Evolutionary conservation across 2,797 vertebrate genomes (phyloP).

Genomic region (Urosaurus nigricauda): DNA sequence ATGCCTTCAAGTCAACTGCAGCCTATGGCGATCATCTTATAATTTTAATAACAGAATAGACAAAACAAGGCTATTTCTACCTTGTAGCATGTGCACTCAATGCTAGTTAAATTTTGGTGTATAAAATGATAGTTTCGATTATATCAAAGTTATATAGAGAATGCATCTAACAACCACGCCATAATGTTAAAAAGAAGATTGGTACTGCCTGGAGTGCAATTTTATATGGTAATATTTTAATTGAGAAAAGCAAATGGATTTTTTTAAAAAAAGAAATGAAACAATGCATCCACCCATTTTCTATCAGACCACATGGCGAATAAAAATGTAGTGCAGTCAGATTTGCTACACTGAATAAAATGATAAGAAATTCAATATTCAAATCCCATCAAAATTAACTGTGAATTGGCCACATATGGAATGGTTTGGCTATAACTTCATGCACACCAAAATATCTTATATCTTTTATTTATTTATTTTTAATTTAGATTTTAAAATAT

Average conservation of each 20-base stretch:
- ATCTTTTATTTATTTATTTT: background rate
- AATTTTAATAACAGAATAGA: background rate
- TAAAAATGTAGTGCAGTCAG: background rate
- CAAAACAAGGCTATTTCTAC: constrained; percentile 4
- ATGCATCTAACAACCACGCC: background rate
- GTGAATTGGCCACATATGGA: background rate
- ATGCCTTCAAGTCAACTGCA: too few relatives aligned
- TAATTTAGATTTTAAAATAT: background rate
- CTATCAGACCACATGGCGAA: background rate
- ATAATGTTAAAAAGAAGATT: background rate
- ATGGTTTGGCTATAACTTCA: background rate
- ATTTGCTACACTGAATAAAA: constrained; percentile 1
- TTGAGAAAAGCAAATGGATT: constrained; percentile 3
- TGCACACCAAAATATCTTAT: background rate
- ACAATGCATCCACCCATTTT: background rate
- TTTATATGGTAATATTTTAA: background rate
- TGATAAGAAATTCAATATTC: background rate
- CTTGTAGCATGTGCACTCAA: background rate
- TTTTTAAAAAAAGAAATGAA: background rate
- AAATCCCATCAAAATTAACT: background rate
- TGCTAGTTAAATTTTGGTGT: background rate
- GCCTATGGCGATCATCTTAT: too few relatives aligned
- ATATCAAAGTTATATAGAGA: background rate
- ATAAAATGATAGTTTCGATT: background rate
- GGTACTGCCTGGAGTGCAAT: background rate